Conservation (phyloP, 2,797 vertebrate species). For the Heteromormyrus szaboi region DNA sequence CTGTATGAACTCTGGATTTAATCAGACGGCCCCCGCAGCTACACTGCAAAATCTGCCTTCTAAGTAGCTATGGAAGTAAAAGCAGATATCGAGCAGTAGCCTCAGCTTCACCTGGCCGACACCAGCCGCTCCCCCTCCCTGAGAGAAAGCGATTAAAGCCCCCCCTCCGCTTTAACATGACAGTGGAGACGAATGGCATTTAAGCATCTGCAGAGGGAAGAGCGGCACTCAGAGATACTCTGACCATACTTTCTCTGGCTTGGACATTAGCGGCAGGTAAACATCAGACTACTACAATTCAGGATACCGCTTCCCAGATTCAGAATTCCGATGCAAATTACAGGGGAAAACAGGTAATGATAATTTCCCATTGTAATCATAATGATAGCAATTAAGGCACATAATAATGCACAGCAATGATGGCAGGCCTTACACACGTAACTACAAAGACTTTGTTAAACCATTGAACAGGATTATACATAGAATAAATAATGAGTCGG, state of each 20-base stretch:
- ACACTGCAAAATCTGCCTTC: neutral
- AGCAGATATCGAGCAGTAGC: neutral
- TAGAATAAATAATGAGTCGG: neutral
- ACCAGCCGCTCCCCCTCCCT: neutral
- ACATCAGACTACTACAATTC: neutral
- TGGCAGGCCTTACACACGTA: neutral
- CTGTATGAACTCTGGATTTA: conserved; percentile 2
- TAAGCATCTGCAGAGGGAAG: neutral
- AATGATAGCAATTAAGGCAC: neutral
- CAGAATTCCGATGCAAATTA: neutral
- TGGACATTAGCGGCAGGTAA: neutral
- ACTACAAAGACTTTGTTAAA: neutral
- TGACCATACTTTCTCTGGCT: neutral
- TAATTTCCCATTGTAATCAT: neutral
- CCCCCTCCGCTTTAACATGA: neutral
- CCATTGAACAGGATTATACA: neutral
- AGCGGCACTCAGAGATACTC: neutral
- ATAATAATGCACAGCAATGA: neutral
- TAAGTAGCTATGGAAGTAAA: neutral
- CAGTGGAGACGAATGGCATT: neutral
- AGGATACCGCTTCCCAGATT: neutral
- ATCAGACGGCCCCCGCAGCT: neutral
- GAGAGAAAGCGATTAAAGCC: neutral
- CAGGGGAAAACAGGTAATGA: neutral
- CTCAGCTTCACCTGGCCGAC: neutral